Percentiles rank a stretch among this genome's conserved stretches.
These are phyloP conservation scores for Cryptotis parvus DNA, from an alignment of 2,113 vertebrate species.

Conservation along the genomic window DNA sequence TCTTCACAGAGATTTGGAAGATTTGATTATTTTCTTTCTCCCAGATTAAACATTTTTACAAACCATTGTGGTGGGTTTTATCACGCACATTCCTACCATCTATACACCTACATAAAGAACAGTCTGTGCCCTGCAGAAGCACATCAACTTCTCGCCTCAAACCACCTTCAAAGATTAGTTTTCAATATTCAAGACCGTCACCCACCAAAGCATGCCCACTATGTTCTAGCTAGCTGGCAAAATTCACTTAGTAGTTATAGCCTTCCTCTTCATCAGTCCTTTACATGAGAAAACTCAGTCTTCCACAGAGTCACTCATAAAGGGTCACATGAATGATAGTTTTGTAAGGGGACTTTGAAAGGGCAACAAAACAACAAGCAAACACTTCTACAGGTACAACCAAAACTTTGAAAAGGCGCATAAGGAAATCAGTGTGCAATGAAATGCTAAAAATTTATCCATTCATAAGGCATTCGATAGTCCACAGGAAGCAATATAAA, in stretches of 20 bases:
- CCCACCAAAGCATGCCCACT: constrained; percentile 32
- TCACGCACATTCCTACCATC: background rate
- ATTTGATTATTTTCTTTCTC: constrained; percentile 34
- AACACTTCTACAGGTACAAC: constrained; percentile 20
- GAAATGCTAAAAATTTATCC: background rate
- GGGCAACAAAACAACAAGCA: background rate
- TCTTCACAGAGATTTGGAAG: constrained; percentile 32
- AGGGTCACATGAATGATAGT: background rate
- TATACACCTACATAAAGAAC: background rate
- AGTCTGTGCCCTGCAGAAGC: constrained; percentile 26
- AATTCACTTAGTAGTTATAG: constrained; percentile 1
- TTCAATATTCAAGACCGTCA: constrained; percentile 50
- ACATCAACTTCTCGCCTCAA: constrained; percentile 36
- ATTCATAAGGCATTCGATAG: background rate
- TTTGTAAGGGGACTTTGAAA: too few species aligned
- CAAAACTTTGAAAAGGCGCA: background rate
- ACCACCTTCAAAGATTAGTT: constrained; percentile 53
- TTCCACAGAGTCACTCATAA: constrained; percentile 6
- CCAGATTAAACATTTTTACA: background rate
- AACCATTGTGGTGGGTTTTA: background rate
- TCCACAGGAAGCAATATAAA: background rate
- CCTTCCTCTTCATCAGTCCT: constrained; percentile 48
- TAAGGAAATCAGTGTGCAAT: background rate
- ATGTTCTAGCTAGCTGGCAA: constrained; percentile 28
- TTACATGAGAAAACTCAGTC: background rate